Evolutionary conservation across 2,888 invertebrate species (phyloP).

Genomic region (Diaprepes abbreviatus): DNA sequence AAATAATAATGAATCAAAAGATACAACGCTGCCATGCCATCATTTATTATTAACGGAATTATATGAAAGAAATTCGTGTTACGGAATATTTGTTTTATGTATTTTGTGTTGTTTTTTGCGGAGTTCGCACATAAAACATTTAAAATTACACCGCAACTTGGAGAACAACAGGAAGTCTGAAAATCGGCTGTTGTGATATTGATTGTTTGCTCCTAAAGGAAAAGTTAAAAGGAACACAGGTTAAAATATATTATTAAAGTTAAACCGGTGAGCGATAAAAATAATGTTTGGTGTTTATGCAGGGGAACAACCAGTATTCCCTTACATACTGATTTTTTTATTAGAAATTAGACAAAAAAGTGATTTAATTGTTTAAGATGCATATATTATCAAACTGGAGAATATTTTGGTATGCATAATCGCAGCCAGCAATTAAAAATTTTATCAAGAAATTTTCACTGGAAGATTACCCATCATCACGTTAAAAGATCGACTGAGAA

Average conservation of each 20-base stretch:
- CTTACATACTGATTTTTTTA: too few species aligned
- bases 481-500: too few species aligned
- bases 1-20: constrained; percentile 2
- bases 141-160: neutral
- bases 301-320: too few species aligned
- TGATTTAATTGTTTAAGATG: too few species aligned
- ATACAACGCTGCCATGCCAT: neutral
- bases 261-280: too few species aligned
- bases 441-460: too few species aligned
- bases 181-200: constrained; percentile 3
- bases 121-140: constrained; percentile 7
- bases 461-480: too few species aligned
- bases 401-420: too few species aligned
- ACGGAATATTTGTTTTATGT: neutral
- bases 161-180: constrained; percentile 2
- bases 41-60: neutral
- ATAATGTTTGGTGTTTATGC: too few species aligned
- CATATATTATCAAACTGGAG: too few species aligned
- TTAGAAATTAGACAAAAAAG: too few species aligned
- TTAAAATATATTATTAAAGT: constrained; percentile 3
- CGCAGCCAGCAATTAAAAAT: too few species aligned
- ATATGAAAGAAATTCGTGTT: neutral
- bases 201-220: constrained; percentile 8
- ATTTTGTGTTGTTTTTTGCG: neutral
- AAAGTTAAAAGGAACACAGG: neutral